Base-by-base conservation (phyloP, 2,888 invertebrate genomes). In the Ceriagrion tenellum region DNA sequence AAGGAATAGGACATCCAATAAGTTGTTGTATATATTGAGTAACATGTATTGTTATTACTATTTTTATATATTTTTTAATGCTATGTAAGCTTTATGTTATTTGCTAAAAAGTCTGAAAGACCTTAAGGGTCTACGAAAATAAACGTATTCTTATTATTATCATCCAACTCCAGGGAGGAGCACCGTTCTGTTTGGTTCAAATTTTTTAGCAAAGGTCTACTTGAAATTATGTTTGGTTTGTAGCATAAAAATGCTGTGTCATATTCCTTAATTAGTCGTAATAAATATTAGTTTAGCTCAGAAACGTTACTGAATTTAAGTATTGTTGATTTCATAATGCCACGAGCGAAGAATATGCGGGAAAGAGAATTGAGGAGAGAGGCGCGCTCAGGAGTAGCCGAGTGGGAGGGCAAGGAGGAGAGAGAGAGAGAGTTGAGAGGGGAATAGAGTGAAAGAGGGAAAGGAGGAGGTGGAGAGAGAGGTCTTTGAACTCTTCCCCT, bases 401-500 rank as follows among this genome's bases (percentile, higher is more conserved):
- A 6, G 63, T 63, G 35, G 30, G 63, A 23, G 16, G 56, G 47
- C 47, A 47, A 47, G 8, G 8, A 47, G 47, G 8, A n/a, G 47
- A 40, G 47, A 47, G 56, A n/a, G 35, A 59, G 90, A 8, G 63
- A 59, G 40, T 69, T n/a, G 10, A 69, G 69, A n/a, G 69, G 26
- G 40, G 93, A 63, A 13, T 35, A 40, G 91, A n/a, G 91, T n/a
- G 93, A 47, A 47, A 69, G 69, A 93, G 69, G 55, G 89, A 89
- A 55, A 81, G 35, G 55, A 26, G 55, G 8, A n/a, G 47, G 26
- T n/a, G n/a, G n/a, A 69, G 26, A 40, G 30, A 16, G 47, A 63
- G 93, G 93, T 93, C 93, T 74, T 93, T 93, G 93, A 93, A 93
- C 93, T 56, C 40, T 26, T 69, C 69, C 69, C 63, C 63, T 40